Percentiles rank a stretch among this genome's conserved stretches.
These are phyloP conservation scores for Diogma glabrata DNA, from an alignment of 2,888 invertebrate species.

Conservation along the genomic window DNA sequence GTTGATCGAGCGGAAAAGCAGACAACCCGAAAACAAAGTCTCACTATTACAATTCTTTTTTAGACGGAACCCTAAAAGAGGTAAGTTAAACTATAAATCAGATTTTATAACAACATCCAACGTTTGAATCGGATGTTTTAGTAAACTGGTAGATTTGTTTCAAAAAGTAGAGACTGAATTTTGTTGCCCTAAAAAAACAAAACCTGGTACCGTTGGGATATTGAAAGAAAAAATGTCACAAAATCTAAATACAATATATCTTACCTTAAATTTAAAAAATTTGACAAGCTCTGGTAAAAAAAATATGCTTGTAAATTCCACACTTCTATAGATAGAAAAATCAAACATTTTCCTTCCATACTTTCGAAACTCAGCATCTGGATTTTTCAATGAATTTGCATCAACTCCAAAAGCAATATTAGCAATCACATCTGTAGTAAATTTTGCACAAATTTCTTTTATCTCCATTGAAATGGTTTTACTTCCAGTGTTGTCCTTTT, in stretches of 20 bases:
- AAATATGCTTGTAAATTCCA: conserved; percentile 28
- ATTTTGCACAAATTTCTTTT: conserved; percentile 28
- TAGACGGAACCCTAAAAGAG: too few species aligned
- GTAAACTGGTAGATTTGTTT: too few species aligned
- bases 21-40: too few species aligned
- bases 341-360: conserved; percentile 24
- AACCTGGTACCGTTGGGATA: too few species aligned
- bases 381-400: conserved; percentile 29
- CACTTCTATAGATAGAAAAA: conserved; percentile 22
- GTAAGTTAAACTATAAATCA: too few species aligned
- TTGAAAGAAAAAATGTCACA: too few species aligned
- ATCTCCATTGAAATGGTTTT: conserved; percentile 24
- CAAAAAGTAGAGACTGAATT: too few species aligned
- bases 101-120: too few species aligned
- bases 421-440: conserved; percentile 32
- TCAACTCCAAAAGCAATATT: conserved; percentile 31
- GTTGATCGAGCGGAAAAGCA: too few species aligned
- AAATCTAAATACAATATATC: neutral
- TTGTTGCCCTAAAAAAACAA: too few species aligned
- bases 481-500: neutral
- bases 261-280: conserved; percentile 24
- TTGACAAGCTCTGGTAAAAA: conserved; percentile 29
- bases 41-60: too few species aligned
- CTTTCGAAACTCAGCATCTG: conserved; percentile 27
- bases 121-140: too few species aligned